These are phyloP conservation scores for Lapara coniferarum DNA, from an alignment of 2,888 invertebrate species.

Conservation along the genomic window DNA sequence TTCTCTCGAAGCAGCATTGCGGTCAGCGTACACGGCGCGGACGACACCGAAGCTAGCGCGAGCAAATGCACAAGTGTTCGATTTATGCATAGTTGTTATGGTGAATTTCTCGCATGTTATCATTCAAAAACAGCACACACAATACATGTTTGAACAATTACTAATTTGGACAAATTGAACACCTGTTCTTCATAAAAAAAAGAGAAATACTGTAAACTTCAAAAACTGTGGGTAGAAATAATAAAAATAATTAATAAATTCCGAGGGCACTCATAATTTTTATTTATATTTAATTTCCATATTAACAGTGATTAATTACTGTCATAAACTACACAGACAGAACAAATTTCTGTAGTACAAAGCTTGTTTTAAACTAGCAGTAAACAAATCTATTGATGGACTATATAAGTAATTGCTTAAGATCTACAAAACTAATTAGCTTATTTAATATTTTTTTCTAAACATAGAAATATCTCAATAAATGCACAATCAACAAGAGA, in stretches of 20 bases:
- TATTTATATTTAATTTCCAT: too few species aligned
- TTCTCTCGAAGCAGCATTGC: constrained; percentile 60
- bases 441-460: too few species aligned
- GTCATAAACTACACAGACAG: too few species aligned
- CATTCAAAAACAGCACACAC: constrained; percentile 14
- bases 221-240: constrained; percentile 5
- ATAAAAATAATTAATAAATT: neutral
- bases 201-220: neutral
- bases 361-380: too few species aligned
- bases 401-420: too few species aligned
- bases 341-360: too few species aligned
- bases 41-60: constrained; percentile 27
- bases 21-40: constrained; percentile 39
- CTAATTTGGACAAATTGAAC: neutral
- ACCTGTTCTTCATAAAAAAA: neutral
- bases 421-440: too few species aligned
- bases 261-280: neutral
- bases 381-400: too few species aligned
- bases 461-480: too few species aligned
- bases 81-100: constrained; percentile 25
- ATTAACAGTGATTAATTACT: too few species aligned
- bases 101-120: constrained; percentile 19
- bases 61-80: constrained; percentile 14
- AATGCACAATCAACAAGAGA: too few species aligned
- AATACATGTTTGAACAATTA: constrained; percentile 16